Conservation (phyloP, 2,888 invertebrate genomes). For the Hypomecis punctinalis region DNA sequence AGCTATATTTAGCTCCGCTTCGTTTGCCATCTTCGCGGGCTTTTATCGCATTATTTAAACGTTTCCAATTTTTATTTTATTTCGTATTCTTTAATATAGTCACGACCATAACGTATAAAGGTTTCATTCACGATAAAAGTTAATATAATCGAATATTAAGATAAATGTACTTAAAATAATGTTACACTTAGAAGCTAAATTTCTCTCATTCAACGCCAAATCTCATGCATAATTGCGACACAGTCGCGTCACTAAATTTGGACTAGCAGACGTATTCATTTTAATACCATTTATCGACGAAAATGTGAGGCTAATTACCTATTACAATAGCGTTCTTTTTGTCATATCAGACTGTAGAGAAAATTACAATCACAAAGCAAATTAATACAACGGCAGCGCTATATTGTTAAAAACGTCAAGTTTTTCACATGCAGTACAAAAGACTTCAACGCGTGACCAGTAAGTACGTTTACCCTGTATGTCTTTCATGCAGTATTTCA, state of each 20-base stretch:
- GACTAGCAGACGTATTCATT: conserved; percentile 8
- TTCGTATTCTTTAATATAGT: background rate
- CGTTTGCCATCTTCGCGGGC: conserved; percentile 62
- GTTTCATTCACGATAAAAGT: background rate
- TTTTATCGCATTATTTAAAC: conserved; percentile 54
- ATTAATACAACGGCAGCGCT: conserved; percentile 16
- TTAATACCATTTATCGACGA: conserved; percentile 1
- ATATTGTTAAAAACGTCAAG: conserved; percentile 14
- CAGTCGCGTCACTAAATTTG: background rate
- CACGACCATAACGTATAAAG: background rate
- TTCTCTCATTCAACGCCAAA: background rate
- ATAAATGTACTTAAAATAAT: no score
- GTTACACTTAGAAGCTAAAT: no score
- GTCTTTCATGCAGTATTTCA: conserved; percentile 9
- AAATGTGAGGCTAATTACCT: conserved; percentile 18
- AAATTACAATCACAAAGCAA: conserved; percentile 27
- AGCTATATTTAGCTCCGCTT: conserved; percentile 76
- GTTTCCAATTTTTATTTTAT: conserved; percentile 29
- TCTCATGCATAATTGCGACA: background rate
- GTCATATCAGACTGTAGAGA: conserved; percentile 14
- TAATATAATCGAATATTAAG: no score
- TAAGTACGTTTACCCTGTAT: conserved; percentile 17
- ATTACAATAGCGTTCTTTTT: conserved; percentile 17
- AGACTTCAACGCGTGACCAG: conserved; percentile 35
- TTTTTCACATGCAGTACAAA: conserved; percentile 20